Conservation (phyloP, 92 coral and sea anemone genomes). For the Muricea muricata region DNA sequence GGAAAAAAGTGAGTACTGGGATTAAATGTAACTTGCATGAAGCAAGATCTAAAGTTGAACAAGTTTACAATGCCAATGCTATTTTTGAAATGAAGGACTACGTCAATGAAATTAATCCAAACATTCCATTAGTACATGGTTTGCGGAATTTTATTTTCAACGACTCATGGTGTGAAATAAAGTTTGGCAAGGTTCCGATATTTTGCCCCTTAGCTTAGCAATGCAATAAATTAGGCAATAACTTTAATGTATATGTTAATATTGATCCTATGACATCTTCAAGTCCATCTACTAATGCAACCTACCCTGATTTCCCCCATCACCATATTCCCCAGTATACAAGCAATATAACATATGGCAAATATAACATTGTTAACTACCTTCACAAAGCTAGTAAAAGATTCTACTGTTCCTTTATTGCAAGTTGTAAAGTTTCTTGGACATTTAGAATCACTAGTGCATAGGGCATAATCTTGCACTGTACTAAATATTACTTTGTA, state of each 20-base stretch:
- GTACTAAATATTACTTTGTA: no score
- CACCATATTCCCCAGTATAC: conserved; percentile 54
- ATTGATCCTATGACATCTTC: conserved; percentile 42
- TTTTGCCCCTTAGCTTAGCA: conserved; percentile 62
- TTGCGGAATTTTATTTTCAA: conserved; percentile 28
- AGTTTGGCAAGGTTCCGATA: conserved; percentile 69
- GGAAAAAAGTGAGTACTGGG: conserved; percentile 4
- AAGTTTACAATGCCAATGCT: conserved; percentile 29
- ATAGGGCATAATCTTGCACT: no score
- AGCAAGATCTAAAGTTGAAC: conserved; percentile 50
- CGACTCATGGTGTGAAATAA: conserved; percentile 62
- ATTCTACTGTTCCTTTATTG: conserved; percentile 34
- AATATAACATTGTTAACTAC: no score
- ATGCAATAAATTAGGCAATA: conserved; percentile 63
- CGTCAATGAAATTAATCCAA: conserved; percentile 9
- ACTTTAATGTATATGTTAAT: conserved; percentile 64
- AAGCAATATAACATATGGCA: conserved; percentile 25
- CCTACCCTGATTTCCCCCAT: conserved; percentile 67
- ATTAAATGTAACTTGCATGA: conserved; percentile 39
- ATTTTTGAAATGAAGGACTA: conserved; percentile 44
- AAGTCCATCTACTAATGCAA: conserved; percentile 4
- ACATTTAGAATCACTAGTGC: no score
- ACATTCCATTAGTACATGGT: conserved; percentile 31
- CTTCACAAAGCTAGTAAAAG: conserved; percentile 47
- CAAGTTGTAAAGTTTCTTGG: no score